Base-by-base conservation (phyloP, 2,888 invertebrate genomes). In the Tortrix viridana region DNA sequence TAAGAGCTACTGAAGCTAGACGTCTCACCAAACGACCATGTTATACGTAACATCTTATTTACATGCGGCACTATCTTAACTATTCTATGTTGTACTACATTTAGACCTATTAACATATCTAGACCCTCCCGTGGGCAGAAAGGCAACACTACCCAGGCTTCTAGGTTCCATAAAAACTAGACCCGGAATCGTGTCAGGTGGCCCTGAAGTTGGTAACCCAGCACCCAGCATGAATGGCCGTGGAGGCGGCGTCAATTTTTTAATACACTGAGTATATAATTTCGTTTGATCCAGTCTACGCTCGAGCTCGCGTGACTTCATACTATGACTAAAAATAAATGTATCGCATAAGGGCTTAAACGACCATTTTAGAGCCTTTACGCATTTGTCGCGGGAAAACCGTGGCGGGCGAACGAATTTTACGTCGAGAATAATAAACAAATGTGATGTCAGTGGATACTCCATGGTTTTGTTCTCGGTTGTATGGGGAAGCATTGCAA, bases 211-310 rank as follows among this genome's bases (percentile, higher is more conserved):
- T 32, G 32, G 32, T 5, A 20, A 55, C 49, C 23, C 20, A 9
- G 44, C 62, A 62, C 62, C 62, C 62, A 54, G 43, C 41, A 53
- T 53, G 53, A 53, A 16, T 16, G 53, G 22, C 22, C n/a, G 53
- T 32, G 56, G 50, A 19, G 62, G 62, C 55, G 61, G 12, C 37
- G 56, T 62, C 62, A 62, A 62, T 62, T 62, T 44, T 57, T 52
- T 57, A 62, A 62, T 62, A 26, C 56, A 52, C 56, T 62, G 62
- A 56, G 56, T 62, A 52, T 52, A 62, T 62, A 62, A 62, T 62
- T 62, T 62, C 50, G 62, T 62, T 57, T 62, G 62, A 62, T 56
- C 61, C 18, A 46, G 18, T 52, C 38, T 50, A 62, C 56, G 62
- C 32, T 50, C n/a, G 32, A 50, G 62, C 32, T 50, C n/a, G 32